Evolutionary conservation across 2,113 vertebrate genomes (phyloP), one percentile per base, ranked within the genome.

Genomic region (Myotis yumanensis): DNA sequence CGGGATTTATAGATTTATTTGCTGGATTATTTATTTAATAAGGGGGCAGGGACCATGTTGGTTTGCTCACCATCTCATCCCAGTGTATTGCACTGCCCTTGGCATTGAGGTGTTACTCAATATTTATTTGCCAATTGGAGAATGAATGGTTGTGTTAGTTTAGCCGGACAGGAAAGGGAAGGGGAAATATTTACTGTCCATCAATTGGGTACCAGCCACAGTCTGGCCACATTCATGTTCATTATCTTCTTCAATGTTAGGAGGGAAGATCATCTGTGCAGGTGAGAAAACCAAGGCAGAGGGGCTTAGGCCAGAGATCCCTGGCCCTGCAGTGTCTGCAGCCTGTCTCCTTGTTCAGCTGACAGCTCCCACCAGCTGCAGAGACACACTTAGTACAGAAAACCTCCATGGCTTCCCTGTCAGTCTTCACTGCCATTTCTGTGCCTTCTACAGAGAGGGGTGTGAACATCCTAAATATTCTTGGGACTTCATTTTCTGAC

Each of bases 11-110:
- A 64, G 77, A 22, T 30, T 30, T 48, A 48, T 80, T 46, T 81
- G n/a, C 43, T 54, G 40, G 59, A 35, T 64, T 69, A 25, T 66
- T 59, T 86, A 59, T 69, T 79, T 32, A 72, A 46, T 28, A 43
- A 28, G 37, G 30, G 37, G 52, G 35, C 32, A 14, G 35, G 23
- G 37, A 30, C 64, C 30, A 9, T 4, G 15, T 28, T 32, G 1
- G 1, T 25, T 17, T 66, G 35, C 30, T 90, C 7, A 4, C 25
- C 46, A 4, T 40, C 0, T 0, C 25, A 16, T 7, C 46, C 71
- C 46, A 10, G 32, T 4, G 46, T 54, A 68, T 28, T 4, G 23
- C n/a, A n/a, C 1, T 3, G 46, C 18, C 12, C 64, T 85, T 17
- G 71, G 72, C 72, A 48, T 73, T 11, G 37, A 40, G 35, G 43